Percentiles rank a stretch among this genome's conserved stretches.
Evolutionary conservation across 2,888 invertebrate species (phyloP).

Genomic region (Spodoptera littoralis): DNA sequence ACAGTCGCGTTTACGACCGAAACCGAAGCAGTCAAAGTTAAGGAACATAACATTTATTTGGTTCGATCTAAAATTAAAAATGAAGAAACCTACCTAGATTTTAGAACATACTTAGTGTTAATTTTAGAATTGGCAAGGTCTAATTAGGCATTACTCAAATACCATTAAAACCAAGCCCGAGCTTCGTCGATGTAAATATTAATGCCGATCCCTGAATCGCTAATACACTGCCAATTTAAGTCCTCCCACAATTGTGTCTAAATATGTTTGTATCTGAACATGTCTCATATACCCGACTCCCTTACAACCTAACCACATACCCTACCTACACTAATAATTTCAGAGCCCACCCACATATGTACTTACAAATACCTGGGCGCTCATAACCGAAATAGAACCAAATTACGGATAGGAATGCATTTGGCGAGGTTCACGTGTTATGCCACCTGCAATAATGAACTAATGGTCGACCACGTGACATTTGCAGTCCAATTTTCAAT

Average conservation of each 20-base stretch:
- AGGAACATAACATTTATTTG: too few species aligned
- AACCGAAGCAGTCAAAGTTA: too few species aligned
- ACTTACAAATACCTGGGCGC: background rate
- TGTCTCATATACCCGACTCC: slow-evolving; percentile 11
- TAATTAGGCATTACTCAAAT: too few species aligned
- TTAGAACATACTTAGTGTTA: too few species aligned
- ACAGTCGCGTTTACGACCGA: too few species aligned
- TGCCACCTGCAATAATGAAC: slow-evolving; percentile 27
- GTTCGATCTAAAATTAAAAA: too few species aligned
- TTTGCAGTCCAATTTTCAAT: slow-evolving; percentile 46
- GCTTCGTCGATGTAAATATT: slow-evolving; percentile 18
- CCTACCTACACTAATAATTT: slow-evolving; percentile 29
- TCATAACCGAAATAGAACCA: slow-evolving; percentile 9
- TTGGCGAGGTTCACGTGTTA: slow-evolving; percentile 11
- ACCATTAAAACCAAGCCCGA: slow-evolving; percentile 8
- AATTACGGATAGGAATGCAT: slow-evolving; percentile 15
- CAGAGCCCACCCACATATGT: slow-evolving; percentile 8
- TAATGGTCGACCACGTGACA: slow-evolving; percentile 33
- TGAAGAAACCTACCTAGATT: too few species aligned
- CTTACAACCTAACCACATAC: slow-evolving; percentile 30
- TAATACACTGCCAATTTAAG: slow-evolving; percentile 15
- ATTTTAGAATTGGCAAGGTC: too few species aligned
- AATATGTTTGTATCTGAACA: slow-evolving; percentile 15
- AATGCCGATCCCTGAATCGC: slow-evolving; percentile 12
- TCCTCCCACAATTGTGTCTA: slow-evolving; percentile 23